Conservation (phyloP, 1,140 invertebrate genomes). For the Solenopsis invicta region DNA sequence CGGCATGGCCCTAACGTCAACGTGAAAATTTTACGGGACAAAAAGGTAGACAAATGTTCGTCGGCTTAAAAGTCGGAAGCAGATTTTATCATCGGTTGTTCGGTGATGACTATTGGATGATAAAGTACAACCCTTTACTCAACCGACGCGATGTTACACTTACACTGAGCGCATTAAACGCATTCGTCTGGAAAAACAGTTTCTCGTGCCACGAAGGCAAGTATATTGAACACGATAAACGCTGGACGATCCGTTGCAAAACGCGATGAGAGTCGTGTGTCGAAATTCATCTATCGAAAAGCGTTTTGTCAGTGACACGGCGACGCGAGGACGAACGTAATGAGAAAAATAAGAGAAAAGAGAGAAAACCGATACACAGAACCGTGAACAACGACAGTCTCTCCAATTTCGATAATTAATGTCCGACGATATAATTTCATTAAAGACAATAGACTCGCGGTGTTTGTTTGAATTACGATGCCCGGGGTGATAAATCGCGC, state of each 20-base stretch:
- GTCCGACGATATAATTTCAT: conserved; percentile 67
- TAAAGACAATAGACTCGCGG: conserved; percentile 63
- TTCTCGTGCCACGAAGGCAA: background rate
- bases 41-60: background rate
- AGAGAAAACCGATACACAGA: background rate
- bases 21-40: background rate
- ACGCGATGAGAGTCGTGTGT: conserved; percentile 7
- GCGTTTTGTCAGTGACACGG: conserved; percentile 40
- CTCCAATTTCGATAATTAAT: conserved; percentile 66
- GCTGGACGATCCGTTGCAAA: background rate
- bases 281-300: conserved; percentile 43
- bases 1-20: background rate
- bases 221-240: background rate
- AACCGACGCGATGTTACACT: background rate
- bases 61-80: background rate
- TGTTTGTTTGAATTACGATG: conserved; percentile 71
- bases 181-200: conserved; percentile 1
- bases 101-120: too few relatives aligned
- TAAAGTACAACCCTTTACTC: background rate
- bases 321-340: background rate
- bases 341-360: conserved; percentile 25
- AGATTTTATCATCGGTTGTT: background rate
- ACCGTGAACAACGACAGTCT: conserved; percentile 14
- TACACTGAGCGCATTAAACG: background rate
- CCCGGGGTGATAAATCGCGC: conserved; percentile 74